Evolutionary conservation across 2,113 vertebrate genomes (phyloP).

Genomic region (Cyprinus carpio): DNA sequence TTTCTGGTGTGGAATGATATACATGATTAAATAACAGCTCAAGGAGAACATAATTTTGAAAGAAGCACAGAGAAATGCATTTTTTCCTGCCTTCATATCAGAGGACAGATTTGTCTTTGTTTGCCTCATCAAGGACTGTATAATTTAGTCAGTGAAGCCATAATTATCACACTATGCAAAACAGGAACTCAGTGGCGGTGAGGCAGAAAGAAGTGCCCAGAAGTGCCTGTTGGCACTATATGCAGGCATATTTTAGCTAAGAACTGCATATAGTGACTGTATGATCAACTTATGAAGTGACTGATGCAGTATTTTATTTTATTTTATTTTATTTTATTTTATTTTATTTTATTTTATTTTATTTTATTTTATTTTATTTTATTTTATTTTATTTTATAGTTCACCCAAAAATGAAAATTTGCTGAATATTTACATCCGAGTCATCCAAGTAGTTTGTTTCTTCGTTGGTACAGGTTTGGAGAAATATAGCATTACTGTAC

Average conservation of each 20-base stretch:
- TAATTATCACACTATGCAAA: slow-evolving; percentile 65
- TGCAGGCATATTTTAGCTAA: background rate
- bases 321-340: too few relatives aligned
- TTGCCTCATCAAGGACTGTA: slow-evolving; percentile 39
- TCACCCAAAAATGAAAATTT: too few relatives aligned
- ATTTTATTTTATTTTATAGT: too few relatives aligned
- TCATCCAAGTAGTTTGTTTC: too few relatives aligned
- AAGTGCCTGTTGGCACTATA: background rate
- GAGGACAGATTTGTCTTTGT: slow-evolving; percentile 25
- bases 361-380: too few relatives aligned
- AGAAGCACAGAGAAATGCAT: background rate
- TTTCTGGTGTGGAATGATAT: slow-evolving; percentile 6
- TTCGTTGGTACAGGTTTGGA: too few relatives aligned
- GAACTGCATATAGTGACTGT: background rate
- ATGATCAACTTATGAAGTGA: background rate
- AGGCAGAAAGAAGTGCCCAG: background rate
- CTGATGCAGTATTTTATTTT: too few relatives aligned
- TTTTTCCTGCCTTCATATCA: slow-evolving; percentile 1
- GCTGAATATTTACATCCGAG: too few relatives aligned
- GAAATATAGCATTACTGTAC: too few relatives aligned
- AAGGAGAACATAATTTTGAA: background rate
- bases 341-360: too few relatives aligned
- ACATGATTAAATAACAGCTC: slow-evolving; percentile 25
- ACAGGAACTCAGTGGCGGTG: slow-evolving; percentile 24
- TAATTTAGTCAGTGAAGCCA: slow-evolving; percentile 42